These are phyloP conservation scores for Laterallus jamaicensis DNA, from an alignment of 2,113 vertebrate genomes.

Conservation along the genomic window DNA sequence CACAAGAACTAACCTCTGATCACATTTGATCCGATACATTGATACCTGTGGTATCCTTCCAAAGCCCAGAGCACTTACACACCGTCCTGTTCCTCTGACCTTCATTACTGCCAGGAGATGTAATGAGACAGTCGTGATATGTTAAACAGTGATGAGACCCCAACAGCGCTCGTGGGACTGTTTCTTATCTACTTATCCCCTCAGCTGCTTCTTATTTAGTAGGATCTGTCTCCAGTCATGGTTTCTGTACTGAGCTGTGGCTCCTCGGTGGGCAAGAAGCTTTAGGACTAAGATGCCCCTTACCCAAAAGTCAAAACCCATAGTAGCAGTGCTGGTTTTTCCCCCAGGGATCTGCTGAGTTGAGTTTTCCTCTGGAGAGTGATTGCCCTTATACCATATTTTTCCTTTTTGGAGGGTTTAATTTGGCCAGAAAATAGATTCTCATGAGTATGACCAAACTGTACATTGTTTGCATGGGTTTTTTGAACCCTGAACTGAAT, in stretches of 20 bases:
- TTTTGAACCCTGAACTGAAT: not conserved
- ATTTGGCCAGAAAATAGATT: not conserved
- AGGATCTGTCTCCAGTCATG: not conserved
- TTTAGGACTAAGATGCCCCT: not conserved
- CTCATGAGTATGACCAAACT: not conserved
- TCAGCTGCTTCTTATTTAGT: not conserved
- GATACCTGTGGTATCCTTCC: not conserved
- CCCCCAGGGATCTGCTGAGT: not conserved
- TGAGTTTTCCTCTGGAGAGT: not conserved
- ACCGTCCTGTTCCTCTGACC: not conserved
- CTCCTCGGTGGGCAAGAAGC: not conserved
- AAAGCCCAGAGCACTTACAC: not conserved
- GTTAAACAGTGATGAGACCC: not conserved
- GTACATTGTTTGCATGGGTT: not conserved
- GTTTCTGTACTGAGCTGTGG: rapidly evolving
- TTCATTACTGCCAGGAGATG: not conserved
- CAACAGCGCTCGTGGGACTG: rapidly evolving
- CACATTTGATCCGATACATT: rapidly evolving
- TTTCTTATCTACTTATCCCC: not conserved
- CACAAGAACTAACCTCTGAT: not conserved
- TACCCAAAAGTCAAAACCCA: not conserved
- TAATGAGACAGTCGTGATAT: not conserved
- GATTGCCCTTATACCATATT: not conserved
- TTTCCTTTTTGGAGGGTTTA: not conserved
- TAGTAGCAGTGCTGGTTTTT: not conserved